Evolutionary conservation across 2,113 vertebrate species (phyloP).

Genomic region (Sylvia atricapilla): DNA sequence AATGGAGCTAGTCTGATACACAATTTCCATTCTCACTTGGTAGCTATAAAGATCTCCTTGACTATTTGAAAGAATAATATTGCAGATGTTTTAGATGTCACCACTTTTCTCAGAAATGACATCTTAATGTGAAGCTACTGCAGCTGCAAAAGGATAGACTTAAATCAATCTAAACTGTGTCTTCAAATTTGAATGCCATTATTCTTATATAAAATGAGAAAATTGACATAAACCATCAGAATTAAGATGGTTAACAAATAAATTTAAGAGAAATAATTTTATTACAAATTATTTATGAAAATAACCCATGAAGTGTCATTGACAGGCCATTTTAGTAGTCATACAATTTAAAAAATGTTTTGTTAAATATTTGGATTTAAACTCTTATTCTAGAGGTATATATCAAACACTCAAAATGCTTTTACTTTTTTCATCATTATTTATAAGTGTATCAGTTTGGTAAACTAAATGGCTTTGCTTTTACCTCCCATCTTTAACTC

Average conservation of each 20-base stretch:
- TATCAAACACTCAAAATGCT: background rate
- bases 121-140: background rate
- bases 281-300: background rate
- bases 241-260: background rate
- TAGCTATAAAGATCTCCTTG: background rate
- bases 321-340: background rate
- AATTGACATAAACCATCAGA: background rate
- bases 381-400: background rate
- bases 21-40: background rate
- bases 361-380: background rate
- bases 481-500: background rate
- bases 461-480: background rate
- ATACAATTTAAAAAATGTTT: background rate
- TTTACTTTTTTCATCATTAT: background rate
- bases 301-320: background rate
- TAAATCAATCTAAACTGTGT: background rate
- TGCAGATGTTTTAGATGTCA: background rate
- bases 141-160: background rate
- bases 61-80: background rate
- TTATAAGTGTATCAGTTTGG: background rate
- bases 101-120: background rate
- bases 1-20: background rate
- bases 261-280: background rate
- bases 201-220: background rate
- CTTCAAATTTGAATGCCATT: background rate